Evolutionary conservation across 2,113 vertebrate genomes (phyloP), one percentile per base, ranked within the genome.

Genomic region (Bufo bufo): DNA sequence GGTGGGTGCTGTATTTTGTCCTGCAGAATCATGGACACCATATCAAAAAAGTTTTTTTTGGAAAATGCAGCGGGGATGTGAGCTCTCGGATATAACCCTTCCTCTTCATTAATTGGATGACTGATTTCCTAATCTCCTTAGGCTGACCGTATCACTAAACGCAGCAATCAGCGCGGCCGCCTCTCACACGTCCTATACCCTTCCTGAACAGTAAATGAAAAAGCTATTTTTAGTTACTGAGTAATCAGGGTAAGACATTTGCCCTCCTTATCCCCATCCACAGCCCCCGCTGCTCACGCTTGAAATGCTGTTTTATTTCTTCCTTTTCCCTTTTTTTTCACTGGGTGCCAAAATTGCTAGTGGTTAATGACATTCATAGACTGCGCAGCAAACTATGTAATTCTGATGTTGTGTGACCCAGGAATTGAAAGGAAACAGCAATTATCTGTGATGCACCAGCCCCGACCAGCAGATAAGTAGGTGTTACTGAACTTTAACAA

Each of bases 321-420:
- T 7, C 43, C 45, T 69, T 23, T 66, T 49, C 4, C 8, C 52
- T 52, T 50, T 52, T 54, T 69, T 71, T n/a, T 12, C 3, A 61
- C 52, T n/a, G 13, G 43, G 33, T 45, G 23, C 33, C 19, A 19
- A 74, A 85, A 75, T 85, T 59, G 50, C 69, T 33, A 14, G 4
- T 61, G 84, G 17, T 58, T 85, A 85, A 87, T 87, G 65, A 87
- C 85, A 69, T 49, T 81, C 49, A 71, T 80, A 49, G 77, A 56
- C 54, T 77, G 20, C 19, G 7, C 23, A 83, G 80, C 58, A 14
- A 19, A 52, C 58, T 3, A 65, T 77, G 81, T 84, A 65, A 88
- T 84, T 84, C 4, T 88, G 80, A 88, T 88, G 80, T 83, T 63
- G 65, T 69, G n/a, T 52, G 86, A 88, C 86, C 79, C 47, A 59